Percentiles rank a stretch among this genome's conserved stretches.
Evolutionary conservation across 2,797 vertebrate species (phyloP).

Genomic region (Enteromius thamalakanensis): DNA sequence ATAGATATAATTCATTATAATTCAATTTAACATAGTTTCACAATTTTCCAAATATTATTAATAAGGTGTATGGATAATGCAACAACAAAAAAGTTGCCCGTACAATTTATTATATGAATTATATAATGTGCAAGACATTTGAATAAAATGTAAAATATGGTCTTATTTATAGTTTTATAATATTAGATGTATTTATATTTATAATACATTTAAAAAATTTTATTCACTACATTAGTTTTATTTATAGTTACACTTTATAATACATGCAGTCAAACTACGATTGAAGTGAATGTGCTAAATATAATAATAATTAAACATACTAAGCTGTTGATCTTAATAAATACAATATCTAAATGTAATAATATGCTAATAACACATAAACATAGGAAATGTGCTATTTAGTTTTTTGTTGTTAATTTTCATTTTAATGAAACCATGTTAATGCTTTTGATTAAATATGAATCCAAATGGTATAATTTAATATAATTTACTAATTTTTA

Average conservation of each 20-base stretch:
- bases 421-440: neutral
- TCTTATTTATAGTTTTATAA: neutral
- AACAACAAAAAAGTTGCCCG: neutral
- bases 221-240: neutral
- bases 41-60: neutral
- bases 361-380: neutral
- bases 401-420: neutral
- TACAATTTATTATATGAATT: neutral
- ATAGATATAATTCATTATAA: neutral
- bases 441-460: neutral
- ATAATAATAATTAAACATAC: neutral
- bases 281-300: neutral
- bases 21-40: neutral
- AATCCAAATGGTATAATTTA: neutral
- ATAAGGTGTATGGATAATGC: neutral
- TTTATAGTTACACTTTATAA: neutral
- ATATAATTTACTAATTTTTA: too few relatives aligned
- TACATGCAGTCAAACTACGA: neutral
- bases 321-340: neutral
- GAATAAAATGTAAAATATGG: neutral
- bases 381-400: neutral
- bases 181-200: neutral
- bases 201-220: neutral
- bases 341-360: neutral
- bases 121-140: neutral